Evolutionary conservation across 2,113 vertebrate species (phyloP).

Genomic region (Plecotus auritus): DNA sequence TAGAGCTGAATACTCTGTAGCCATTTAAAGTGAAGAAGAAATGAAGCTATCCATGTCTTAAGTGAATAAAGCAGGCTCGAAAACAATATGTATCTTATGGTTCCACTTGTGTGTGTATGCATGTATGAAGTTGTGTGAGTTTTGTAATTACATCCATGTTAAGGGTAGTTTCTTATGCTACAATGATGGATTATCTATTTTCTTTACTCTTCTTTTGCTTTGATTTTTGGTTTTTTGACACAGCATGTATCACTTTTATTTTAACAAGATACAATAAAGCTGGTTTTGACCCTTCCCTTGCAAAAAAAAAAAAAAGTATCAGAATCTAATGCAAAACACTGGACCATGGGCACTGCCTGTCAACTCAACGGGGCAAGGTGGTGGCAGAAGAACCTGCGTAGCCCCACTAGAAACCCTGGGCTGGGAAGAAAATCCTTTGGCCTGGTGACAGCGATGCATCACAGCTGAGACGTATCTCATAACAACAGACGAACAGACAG

Average conservation of each 20-base stretch:
- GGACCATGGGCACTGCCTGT: background rate
- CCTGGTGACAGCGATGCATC: background rate
- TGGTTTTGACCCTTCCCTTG: background rate
- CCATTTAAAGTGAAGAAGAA: background rate
- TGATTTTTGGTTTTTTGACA: background rate
- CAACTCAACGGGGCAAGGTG: background rate
- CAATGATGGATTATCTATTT: background rate
- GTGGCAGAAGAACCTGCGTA: rapidly evolving
- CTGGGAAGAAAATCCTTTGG: no score
- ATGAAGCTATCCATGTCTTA: background rate
- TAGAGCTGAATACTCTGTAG: background rate
- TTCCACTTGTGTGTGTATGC: background rate
- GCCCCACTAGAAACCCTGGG: rapidly evolving
- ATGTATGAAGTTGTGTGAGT: background rate
- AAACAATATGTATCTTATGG: background rate
- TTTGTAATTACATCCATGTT: background rate
- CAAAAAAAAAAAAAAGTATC: background rate
- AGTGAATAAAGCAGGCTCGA: background rate
- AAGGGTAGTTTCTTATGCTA: background rate
- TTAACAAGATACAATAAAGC: background rate
- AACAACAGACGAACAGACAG: no score
- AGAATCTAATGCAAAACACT: background rate
- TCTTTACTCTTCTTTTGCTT: background rate
- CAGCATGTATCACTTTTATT: background rate
- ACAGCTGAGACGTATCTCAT: background rate